Evolutionary conservation across 2,888 invertebrate species (phyloP), one percentile per base, ranked within the genome.

Genomic region (Nephrocerus scutellatus): DNA sequence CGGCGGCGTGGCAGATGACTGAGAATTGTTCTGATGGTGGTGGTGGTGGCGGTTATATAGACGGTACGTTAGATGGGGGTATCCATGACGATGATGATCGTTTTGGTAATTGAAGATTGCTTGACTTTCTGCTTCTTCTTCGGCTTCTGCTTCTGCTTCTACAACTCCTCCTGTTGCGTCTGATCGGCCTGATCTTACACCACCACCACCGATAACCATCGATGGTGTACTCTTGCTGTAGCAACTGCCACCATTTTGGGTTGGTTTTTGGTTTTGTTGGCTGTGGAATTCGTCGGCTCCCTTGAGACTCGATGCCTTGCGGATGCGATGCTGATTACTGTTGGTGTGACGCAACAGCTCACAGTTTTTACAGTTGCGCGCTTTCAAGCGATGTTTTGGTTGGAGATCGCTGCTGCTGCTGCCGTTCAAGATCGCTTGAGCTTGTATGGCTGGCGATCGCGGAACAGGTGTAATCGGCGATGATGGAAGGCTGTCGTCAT

Each of bases 271-370:
- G 12, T 42, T 41, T 19, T 38, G 6, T 15, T 48, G 40, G 8
- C 32, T 35, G 32, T 55, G 49, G 25, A 59, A 24, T 36, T 64
- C 65, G 34, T 47, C 52, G n/a, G 53, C 50, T 15, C 54, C 56
- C 30, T 56, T 61, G 9, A 64, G 48, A n/a, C 63, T 65, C 9
- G 53, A 56, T 4, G 64, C 53, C 46, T 66, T 66, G 33, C 62
- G 58, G 30, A 60, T 53, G 38, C 56, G 53, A 20, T 52, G 41
- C 18, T 30, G 44, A 14, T 26, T 26, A 20, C 13, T 48, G 16
- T 40, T 43, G 14, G 37, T 29, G 31, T 38, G 39, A 28, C 45
- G 25, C 48, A 50, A 40, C 52, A 56, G 50, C 8, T 59, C 59
- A 42, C 66, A 65, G 41, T 48, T 55, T 21, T 52, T 56, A 46